Percentiles rank a stretch among this genome's conserved stretches.
phyloP scores from a whole-genome alignment of 2,113 vertebrate genomes.

The Beaufortia kweichowensis region DNA sequence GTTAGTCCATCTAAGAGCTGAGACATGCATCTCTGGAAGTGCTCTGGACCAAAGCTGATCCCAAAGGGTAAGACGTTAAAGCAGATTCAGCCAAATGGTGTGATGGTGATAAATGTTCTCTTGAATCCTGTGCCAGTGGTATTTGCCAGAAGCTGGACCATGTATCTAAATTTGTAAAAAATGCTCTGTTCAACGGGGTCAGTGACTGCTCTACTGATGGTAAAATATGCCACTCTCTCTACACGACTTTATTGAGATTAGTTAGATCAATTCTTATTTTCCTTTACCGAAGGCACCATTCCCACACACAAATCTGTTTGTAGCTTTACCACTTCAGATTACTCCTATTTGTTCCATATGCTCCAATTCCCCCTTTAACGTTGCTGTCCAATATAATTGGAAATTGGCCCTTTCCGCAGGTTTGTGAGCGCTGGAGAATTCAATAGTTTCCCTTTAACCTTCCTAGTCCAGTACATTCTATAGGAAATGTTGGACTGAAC shows the following conservation, averaged over 20 bases:
- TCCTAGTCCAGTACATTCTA: too few relatives aligned
- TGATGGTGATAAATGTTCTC: constrained; percentile 12
- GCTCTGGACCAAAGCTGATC: constrained; percentile 9
- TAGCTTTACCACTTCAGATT: background rate
- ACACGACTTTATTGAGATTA: background rate
- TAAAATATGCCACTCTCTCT: background rate
- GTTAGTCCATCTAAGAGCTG: constrained; percentile 25
- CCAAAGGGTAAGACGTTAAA: constrained; percentile 5
- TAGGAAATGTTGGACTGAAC: background rate
- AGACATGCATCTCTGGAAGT: constrained; percentile 30
- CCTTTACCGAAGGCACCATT: background rate
- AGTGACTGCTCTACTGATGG: constrained; percentile 10
- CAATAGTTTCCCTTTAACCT: background rate
- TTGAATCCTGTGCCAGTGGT: background rate
- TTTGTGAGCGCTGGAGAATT: background rate
- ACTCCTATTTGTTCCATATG: background rate
- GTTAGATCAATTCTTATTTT: background rate
- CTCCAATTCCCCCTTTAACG: background rate
- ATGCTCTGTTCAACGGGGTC: background rate
- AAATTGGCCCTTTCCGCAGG: background rate
- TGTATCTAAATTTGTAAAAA: background rate
- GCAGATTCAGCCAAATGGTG: constrained; percentile 14
- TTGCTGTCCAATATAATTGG: background rate
- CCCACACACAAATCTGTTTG: background rate
- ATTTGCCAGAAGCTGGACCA: constrained; percentile 15